Evolutionary conservation across 2,888 invertebrate genomes (phyloP), one percentile per base, ranked within the genome.

Genomic region (Chironomus tentans): DNA sequence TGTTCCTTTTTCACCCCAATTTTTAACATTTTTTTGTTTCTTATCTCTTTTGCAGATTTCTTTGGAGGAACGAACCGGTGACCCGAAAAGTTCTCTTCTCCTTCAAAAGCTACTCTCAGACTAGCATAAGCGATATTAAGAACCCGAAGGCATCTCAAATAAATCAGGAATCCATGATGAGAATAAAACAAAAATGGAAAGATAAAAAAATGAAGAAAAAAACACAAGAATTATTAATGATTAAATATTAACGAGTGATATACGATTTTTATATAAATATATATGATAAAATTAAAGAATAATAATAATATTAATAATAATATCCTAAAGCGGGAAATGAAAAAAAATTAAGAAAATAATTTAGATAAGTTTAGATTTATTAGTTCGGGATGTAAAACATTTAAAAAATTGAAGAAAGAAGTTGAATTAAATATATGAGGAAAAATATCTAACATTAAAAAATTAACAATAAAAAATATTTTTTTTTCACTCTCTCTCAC

Each of bases 51-150:
- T 62, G 78, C 76, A 89, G 89, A 90, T 86, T 91, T 87, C 88
- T 88, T 89, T 88, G 87, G 91, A 89, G 87, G 90, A 90, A 85
- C 88, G 86, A 82, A 89, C 87, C 84, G 89, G 87, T 86, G 90
- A 90, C 88, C 92, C 83, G 84, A 90, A 85, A 91, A 89, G 83
- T 80, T 93, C 93, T 82, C 87, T 94, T 83, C 88, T 94, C 81
- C 88, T 94, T 81, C 93, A 93, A 87, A 92, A 94, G 85, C 87
- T 94, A 83, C 87, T 94, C 82, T 93, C 93, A 80, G 93, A 94
- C 88, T 91, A 89, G 90, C 72, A 65, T 69, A 77, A 77, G 69
- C 68, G 69, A 12, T 76, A 69, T 50, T 68, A 76, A 76, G 21
- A 24, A 65, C 65, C 65, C 65, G 24, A 68, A 46, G 74, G 68